These are phyloP conservation scores for Myodes glareolus DNA, from an alignment of 2,113 vertebrate genomes.

Conservation along the genomic window DNA sequence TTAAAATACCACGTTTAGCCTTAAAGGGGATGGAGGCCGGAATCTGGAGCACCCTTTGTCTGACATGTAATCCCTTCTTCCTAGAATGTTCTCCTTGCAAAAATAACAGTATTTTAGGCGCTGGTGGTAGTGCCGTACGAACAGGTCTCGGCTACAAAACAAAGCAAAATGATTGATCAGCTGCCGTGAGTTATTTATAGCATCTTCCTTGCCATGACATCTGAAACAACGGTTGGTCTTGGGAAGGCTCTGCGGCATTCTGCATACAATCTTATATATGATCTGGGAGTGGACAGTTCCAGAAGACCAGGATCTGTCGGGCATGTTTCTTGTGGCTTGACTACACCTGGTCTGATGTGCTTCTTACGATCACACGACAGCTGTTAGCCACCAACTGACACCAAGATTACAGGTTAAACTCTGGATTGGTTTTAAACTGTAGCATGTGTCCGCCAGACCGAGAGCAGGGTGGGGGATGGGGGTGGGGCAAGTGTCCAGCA, in stretches of 20 bases:
- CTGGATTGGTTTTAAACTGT: conserved; percentile 63
- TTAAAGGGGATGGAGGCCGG: conserved; percentile 47
- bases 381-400: conserved; percentile 61
- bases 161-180: background rate
- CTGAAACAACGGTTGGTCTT: conserved; percentile 33
- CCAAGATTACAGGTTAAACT: conserved; percentile 63
- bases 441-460: conserved; percentile 52
- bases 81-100: conserved; percentile 4
- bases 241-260: background rate
- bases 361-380: conserved; percentile 41
- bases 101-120: conserved; percentile 54
- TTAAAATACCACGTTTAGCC: conserved; percentile 51
- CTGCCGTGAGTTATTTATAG: background rate
- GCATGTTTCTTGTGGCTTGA: conserved; percentile 4
- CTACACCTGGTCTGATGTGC: conserved; percentile 55
- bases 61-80: conserved; percentile 32
- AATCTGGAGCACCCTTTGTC: conserved; percentile 59
- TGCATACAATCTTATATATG: background rate
- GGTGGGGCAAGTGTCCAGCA: background rate
- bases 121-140: background rate
- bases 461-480: background rate
- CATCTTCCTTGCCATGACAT: conserved; percentile 21
- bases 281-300: background rate
- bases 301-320: background rate
- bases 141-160: conserved; percentile 4